Base-by-base conservation (phyloP, 2,113 vertebrate genomes). In the Laterallus jamaicensis region DNA sequence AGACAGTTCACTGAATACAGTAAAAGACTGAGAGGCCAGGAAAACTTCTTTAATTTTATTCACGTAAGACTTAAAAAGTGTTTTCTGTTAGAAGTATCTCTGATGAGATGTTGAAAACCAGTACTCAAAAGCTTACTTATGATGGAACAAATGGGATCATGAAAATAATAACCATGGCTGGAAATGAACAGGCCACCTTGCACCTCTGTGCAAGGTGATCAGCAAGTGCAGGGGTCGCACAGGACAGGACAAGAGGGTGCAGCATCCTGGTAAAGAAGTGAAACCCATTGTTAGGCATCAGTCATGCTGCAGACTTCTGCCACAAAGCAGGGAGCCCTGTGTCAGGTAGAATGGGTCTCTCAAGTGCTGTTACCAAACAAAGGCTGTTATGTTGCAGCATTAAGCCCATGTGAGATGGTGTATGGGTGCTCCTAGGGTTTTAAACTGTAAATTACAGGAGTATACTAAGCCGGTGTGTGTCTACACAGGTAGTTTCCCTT, bases 401-500 rank as follows among this genome's bases (percentile, higher is more conserved):
- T 84, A 81, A 88, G 47, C 56, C 76, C 60, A 13, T 42, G 49
- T 60, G 83, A 86, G 76, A 64, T 84, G 66, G 50, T 75, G n/a
- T 66, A 58, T 73, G 81, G 69, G 62, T 54, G 74, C 82, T 95
- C 63, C 62, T 69, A 81, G 66, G 69, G 39, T 74, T 94, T 95
- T 73, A 89, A 79, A 85, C 77, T 50, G 62, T 95, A 92, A 91
- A 95, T 95, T 93, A 91, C 77, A 82, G 28, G 91, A 54, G 58
- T 60, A 84, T 49, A 66, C 83, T 95, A 73, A 95, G 79, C 81
- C 87, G 24, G 49, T 90, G 49, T 92, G 78, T 91, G 70, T 89
- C 94, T 95, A 91, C 77, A 76, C 84, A 84, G 70, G 84, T 95
- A 96, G 83, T 91, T 95, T 68, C 89, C 92, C 83, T 95, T 95